Base-by-base conservation (phyloP, 2,888 invertebrate species). In the Parnassius smintheus region DNA sequence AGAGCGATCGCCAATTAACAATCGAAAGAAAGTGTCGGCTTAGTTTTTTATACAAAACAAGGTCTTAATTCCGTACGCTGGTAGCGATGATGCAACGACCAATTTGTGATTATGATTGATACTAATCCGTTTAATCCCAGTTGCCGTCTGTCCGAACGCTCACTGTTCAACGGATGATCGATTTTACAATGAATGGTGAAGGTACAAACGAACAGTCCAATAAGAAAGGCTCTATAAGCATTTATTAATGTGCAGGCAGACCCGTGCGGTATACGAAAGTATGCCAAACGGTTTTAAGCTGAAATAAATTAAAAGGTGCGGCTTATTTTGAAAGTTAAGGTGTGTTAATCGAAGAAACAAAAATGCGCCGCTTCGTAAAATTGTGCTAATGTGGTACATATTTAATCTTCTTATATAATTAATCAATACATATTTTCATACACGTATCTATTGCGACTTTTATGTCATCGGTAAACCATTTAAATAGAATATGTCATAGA, bases 31-130 rank as follows among this genome's bases (percentile, higher is more conserved):
- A 65, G 68, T 66, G 59, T 61, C 62, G 56, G 63, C 54, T 59
- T 63, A 66, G 56, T 61, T 56, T 61, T 61, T 62, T 55, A 55
- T n/a, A 53, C 61, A 52, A 58, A 50, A 60, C 59, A 61, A 64
- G 59, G 68, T 67, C 67, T 72, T 76, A 76, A 80, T 75, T 73
- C 72, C 67, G 58, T 70, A 67, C 65, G 67, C 68, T 78, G 75
- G 86, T 86, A 86, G 85, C 84, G 49, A 62, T 82, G 84, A 80
- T 75, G 81, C 78, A 85, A 82, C 75, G 66, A 78, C 83, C 83
- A 87, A 88, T 88, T 86, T 88, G 81, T 81, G 81, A 62, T 67
- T 70, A 70, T 89, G 90, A 91, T 90, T 91, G 90, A 91, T 88
- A 81, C 74, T 90, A 90, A 91, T 86, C 89, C 88, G 66, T 70